Conservation (phyloP, 1,140 invertebrate species). For the honey bee (Apis mellifera) region Amel_HAv3.1 CM009936.2:1611001-1611500, state of each 20-base stretch:
- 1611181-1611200: constrained; percentile 62
- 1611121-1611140: constrained; percentile 61
- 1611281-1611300: constrained; percentile 40
- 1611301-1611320: constrained; percentile 64
- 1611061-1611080: constrained; percentile 19
- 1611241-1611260: neutral
- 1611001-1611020: neutral
- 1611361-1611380: neutral
- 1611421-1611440: neutral
- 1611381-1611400: constrained; percentile 45
- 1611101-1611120: constrained; percentile 36
- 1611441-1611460: neutral
- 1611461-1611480: neutral
- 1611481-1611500: neutral
- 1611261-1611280: constrained; percentile 43
- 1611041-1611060: neutral
- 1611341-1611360: constrained; percentile 8
- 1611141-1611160: constrained; percentile 62
- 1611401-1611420: neutral
- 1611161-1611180: constrained; percentile 75
- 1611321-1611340: constrained; percentile 64
- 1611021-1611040: neutral
- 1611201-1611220: constrained; percentile 55
- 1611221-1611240: constrained; percentile 52
- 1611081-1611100: constrained; percentile 40